Evolutionary conservation across 2,797 vertebrate genomes (phyloP).

Genomic region (Bradypus variegatus): DNA sequence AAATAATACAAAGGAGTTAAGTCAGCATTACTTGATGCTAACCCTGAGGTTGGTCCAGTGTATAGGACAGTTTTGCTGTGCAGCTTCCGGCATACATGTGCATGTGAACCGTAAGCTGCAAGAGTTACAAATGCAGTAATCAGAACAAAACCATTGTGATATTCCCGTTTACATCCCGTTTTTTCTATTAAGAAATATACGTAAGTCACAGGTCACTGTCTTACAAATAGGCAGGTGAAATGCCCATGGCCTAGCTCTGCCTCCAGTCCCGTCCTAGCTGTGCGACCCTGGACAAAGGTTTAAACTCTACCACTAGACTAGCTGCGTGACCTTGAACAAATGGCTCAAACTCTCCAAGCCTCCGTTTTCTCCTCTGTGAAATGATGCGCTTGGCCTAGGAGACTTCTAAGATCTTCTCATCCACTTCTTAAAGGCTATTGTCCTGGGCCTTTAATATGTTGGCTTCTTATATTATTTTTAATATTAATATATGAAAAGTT

Average conservation of each 20-base stretch:
- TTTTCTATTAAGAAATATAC: neutral
- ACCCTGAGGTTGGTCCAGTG: accelerated
- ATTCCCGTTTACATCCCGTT: neutral
- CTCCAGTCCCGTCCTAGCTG: neutral
- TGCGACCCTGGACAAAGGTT: neutral
- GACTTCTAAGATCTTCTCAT: neutral
- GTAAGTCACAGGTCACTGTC: neutral
- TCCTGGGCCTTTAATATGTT: neutral
- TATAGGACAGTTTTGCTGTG: neutral
- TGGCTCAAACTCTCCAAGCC: neutral
- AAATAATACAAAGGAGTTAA: neutral
- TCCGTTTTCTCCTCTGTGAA: neutral
- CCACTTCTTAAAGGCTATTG: neutral
- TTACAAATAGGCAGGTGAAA: neutral
- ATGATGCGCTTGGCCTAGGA: neutral
- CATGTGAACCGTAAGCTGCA: neutral
- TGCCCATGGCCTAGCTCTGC: neutral
- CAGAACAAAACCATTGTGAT: neutral
- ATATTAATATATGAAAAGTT: slow-evolving; percentile 5
- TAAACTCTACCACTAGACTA: neutral
- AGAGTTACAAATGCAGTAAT: neutral
- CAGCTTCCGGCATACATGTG: accelerated
- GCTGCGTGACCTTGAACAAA: neutral
- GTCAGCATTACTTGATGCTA: neutral
- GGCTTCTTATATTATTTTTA: neutral